Evolutionary conservation across 2,888 invertebrate genomes (phyloP), one percentile per base, ranked within the genome.

Genomic region (Clusia tigrina): DNA sequence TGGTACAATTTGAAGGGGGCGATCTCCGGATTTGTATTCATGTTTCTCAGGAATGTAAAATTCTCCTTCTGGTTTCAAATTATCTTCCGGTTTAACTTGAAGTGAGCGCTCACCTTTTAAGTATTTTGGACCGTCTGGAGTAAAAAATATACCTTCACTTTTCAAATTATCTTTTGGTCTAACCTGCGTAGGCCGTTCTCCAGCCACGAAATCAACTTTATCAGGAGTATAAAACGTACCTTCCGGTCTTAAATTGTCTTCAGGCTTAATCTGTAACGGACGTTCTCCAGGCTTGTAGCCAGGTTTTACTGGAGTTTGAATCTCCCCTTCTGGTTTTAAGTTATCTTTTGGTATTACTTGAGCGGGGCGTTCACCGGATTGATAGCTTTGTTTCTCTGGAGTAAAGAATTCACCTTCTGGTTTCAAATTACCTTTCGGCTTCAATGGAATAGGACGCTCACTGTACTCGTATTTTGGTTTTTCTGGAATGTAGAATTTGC

Each of bases 241-340:
- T 80, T 89, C 88, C 2, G 87, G 86, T 70, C 79, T 81, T 1
- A 89, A 78, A 77, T 90, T 89, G 68, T 87, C 86, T 66, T 77
- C 82, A 2, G 86, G 87, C 67, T 80, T 83, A 9, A 65, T 67
- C 55, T 79, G 83, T 23, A 77, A 69, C 1, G 81, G 82, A 24
- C 85, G 78, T 67, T 88, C 86, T 22, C 75, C 76, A 9, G 81
- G 82, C 0, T 69, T 69, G 20, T 71, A 78, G 2, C 68, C 68
- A 0, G 67, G 60, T 10, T 77, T 72, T 2, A 78, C 74, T 0
- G 85, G 84, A 15, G 80, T 67, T 64, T 85, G 83, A 69, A 89
- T 88, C 57, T 88, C 87, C 20, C 87, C 87, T 78, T 87, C 87
- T 2, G 87, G 86, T 24, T 77, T 80, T 6, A 86, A 73, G 68